A percentile compares a stretch with the other conserved stretches of the same genome.
Evolutionary conservation across 2,797 vertebrate genomes (phyloP).

Genomic region (Moxostoma hubbsi): DNA sequence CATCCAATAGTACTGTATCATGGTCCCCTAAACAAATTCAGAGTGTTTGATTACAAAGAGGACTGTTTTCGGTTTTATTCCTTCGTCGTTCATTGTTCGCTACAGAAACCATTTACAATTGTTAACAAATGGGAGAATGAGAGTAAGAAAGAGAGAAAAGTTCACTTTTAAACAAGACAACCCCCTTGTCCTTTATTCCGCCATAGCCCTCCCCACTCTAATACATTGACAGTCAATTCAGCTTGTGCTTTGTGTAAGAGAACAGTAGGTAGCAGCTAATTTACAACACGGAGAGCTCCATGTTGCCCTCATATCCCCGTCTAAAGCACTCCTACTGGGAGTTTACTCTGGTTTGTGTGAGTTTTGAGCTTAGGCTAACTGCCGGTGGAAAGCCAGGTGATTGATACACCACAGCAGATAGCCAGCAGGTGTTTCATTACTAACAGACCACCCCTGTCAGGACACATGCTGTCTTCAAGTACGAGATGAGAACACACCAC

Average conservation of each 20-base stretch:
- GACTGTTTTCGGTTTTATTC: conserved; percentile 32
- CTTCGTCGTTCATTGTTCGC: conserved; percentile 4
- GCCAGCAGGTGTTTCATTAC: conserved; percentile 48
- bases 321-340: conserved; percentile 19
- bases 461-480: conserved; percentile 26
- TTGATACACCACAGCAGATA: conserved; percentile 35
- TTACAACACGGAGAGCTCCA: conserved; percentile 11
- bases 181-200: neutral
- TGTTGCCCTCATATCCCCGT: neutral
- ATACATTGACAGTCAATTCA: conserved; percentile 7
- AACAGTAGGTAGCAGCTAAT: conserved; percentile 12
- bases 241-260: conserved; percentile 19
- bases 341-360: conserved; percentile 3
- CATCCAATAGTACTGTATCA: conserved; percentile 41
- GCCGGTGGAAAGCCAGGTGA: conserved; percentile 4
- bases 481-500: conserved; percentile 21
- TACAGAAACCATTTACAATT: neutral
- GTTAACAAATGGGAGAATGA: neutral
- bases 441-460: conserved; percentile 41
- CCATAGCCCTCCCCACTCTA: neutral
- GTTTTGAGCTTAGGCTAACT: conserved; percentile 27
- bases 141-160: neutral
- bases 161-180: conserved; percentile 31
- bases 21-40: conserved; percentile 47
- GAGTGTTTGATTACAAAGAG: conserved; percentile 47